Evolutionary conservation across 2,888 invertebrate species (phyloP).

Genomic region (Microchrysa polita): DNA sequence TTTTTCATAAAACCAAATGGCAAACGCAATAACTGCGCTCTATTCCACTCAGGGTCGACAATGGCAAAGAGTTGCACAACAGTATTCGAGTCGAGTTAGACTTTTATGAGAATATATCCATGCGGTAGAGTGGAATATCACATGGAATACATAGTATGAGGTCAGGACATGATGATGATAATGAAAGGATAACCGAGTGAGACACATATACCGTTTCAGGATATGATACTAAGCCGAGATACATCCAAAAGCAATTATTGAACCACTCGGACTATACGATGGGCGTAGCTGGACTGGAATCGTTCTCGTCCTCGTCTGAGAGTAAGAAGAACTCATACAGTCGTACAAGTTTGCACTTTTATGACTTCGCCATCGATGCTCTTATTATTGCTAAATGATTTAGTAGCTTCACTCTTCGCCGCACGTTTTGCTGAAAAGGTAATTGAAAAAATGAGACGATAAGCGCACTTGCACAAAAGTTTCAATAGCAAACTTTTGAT

Average conservation of each 20-base stretch:
- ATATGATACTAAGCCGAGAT: not conserved
- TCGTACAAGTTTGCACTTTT: constrained; percentile 26
- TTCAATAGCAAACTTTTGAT: too few relatives aligned
- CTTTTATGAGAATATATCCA: constrained; percentile 23
- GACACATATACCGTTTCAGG: not conserved
- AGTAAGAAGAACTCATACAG: constrained; percentile 21
- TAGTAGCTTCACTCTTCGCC: not conserved
- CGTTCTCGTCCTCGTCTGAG: too few relatives aligned
- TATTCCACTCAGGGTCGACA: not conserved
- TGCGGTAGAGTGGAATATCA: not conserved
- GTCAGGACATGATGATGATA: not conserved
- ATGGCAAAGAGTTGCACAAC: constrained; percentile 8
- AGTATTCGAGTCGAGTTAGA: not conserved
- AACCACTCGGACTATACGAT: constrained; percentile 12
- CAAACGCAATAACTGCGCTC: constrained; percentile 33
- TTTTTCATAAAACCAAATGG: constrained; percentile 44
- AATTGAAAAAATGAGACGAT: constrained; percentile 1
- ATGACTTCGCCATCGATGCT: constrained; percentile 17
- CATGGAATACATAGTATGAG: not conserved
- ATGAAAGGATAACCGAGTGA: not conserved
- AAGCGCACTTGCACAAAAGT: not conserved
- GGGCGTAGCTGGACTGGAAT: too few relatives aligned
- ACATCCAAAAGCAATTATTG: constrained; percentile 36
- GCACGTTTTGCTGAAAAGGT: not conserved
- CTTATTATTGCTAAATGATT: constrained; percentile 27